A percentile compares a stretch with the other conserved stretches of the same genome.
phyloP scores from a whole-genome alignment of 2,888 invertebrate genomes.

The Drosophila putrida region DNA sequence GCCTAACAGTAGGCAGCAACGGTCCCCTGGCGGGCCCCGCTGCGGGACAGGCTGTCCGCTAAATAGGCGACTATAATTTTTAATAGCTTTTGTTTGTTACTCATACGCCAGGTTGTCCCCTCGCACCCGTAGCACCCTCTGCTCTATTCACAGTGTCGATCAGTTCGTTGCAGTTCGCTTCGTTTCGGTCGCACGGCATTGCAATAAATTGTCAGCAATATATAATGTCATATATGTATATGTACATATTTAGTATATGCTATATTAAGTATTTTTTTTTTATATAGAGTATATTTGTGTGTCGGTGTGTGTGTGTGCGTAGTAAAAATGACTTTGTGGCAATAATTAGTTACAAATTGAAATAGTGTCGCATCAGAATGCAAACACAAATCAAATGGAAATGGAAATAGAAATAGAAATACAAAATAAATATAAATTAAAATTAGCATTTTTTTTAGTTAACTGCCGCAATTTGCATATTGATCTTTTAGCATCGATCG shows the following conservation, averaged over 20 bases:
- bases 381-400: constrained; percentile 34
- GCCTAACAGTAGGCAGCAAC: constrained; percentile 63
- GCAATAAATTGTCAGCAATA: constrained; percentile 58
- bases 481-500: constrained; percentile 36
- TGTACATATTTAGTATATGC: neutral
- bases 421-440: constrained; percentile 4
- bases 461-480: constrained; percentile 56
- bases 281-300: neutral
- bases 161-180: constrained; percentile 34
- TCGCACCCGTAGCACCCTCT: neutral
- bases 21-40: neutral
- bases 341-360: constrained; percentile 66
- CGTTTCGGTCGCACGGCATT: constrained; percentile 41
- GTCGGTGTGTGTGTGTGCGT: constrained; percentile 25
- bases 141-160: constrained; percentile 18
- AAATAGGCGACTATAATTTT: constrained; percentile 68
- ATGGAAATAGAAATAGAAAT: constrained; percentile 6
- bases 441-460: constrained; percentile 30
- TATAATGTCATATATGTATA: constrained; percentile 6
- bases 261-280: neutral
- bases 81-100: constrained; percentile 70
- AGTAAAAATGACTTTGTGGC: constrained; percentile 65
- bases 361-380: constrained; percentile 48
- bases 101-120: constrained; percentile 48
- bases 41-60: constrained; percentile 31